phyloP scores from a whole-genome alignment of 1,140 invertebrate species.

The Rhizoglyphus robini region DNA sequence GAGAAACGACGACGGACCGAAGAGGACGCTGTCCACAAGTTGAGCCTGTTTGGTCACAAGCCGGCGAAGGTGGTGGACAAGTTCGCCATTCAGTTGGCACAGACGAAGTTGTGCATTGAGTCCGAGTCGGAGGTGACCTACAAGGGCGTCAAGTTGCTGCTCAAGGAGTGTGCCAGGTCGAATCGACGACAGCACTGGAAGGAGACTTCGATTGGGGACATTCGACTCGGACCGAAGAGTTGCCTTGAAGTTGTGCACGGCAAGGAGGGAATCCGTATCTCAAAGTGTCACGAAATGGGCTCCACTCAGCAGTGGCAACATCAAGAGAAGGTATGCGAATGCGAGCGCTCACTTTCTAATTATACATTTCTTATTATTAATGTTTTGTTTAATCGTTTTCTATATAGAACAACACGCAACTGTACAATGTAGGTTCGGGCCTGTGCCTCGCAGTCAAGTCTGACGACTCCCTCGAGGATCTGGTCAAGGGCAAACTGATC shows the following conservation, averaged over 20 bases:
- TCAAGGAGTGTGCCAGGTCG: conserved; percentile 50
- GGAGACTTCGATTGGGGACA: conserved; percentile 65
- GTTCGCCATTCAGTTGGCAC: conserved; percentile 49
- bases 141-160: conserved; percentile 53
- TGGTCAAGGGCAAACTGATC: neutral
- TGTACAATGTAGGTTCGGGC: conserved; percentile 73
- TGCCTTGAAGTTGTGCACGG: conserved; percentile 61
- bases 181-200: conserved; percentile 61
- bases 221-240: conserved; percentile 65
- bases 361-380: neutral
- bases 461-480: neutral
- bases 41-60: neutral
- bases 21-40: neutral
- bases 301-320: conserved; percentile 77
- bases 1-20: neutral
- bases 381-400: neutral
- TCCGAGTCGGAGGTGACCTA: conserved; percentile 61
- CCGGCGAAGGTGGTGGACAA: conserved; percentile 17
- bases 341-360: neutral
- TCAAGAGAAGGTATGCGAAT: conserved; percentile 50
- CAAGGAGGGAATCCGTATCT: conserved; percentile 41
- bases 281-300: conserved; percentile 82
- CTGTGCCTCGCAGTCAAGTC: conserved; percentile 47
- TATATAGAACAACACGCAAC: conserved; percentile 48
- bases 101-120: conserved; percentile 57